phyloP scores from a whole-genome alignment of 2,888 invertebrate species.

The Netelia virgata region DNA sequence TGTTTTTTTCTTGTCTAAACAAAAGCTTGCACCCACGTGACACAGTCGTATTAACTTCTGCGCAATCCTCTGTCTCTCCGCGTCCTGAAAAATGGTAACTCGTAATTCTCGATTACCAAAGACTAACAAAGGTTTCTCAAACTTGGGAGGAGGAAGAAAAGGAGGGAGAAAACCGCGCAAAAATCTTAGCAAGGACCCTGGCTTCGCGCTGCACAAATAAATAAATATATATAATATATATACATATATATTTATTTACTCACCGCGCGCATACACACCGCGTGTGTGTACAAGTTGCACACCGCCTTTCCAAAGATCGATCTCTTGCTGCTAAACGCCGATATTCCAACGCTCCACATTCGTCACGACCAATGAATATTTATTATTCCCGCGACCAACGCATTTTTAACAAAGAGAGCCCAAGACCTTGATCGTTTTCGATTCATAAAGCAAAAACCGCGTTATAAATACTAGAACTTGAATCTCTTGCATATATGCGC shows the following conservation, averaged over 20 bases:
- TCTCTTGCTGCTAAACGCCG: conserved; percentile 64
- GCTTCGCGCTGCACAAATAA: conserved; percentile 51
- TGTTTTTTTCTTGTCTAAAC: background rate
- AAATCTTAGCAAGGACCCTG: conserved; percentile 71
- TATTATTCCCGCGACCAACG: conserved; percentile 56
- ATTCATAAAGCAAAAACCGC: background rate
- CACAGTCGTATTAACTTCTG: too few relatives aligned
- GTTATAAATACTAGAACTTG: background rate
- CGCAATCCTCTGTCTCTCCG: background rate
- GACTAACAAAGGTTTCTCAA: conserved; percentile 11
- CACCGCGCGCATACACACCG: conserved; percentile 60
- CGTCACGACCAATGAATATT: conserved; percentile 57
- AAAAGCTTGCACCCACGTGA: background rate
- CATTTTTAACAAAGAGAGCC: conserved; percentile 6
- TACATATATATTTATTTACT: conserved; percentile 1
- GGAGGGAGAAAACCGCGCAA: conserved; percentile 54
- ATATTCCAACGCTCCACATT: conserved; percentile 66
- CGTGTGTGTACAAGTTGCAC: conserved; percentile 40
- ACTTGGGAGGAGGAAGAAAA: background rate
- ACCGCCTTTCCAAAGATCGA: conserved; percentile 68
- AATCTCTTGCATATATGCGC: background rate
- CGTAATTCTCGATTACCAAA: conserved; percentile 7
- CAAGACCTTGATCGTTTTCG: conserved; percentile 50
- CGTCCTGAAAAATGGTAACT: background rate
- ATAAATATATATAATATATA: background rate